Base-by-base conservation (phyloP, 1,140 invertebrate genomes). In the Drosophila teissieri region DNA sequence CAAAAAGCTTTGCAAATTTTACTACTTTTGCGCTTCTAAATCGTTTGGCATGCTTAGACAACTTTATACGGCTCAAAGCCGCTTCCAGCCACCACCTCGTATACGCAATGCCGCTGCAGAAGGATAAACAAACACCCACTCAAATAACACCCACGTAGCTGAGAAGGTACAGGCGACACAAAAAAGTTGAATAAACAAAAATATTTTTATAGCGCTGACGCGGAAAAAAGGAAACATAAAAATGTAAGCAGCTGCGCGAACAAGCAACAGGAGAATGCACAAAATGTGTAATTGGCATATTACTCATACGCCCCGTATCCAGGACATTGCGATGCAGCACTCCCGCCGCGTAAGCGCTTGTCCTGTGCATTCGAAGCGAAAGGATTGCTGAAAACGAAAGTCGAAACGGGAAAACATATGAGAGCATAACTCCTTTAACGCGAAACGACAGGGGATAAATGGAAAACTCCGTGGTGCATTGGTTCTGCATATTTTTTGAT, bases 221-320 rank as follows among this genome's bases (percentile, higher is more conserved):
- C 73, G 48, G 27, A 54, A 75, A 75, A 37, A 4, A 19, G 2
- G 40, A 15, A 15, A 55, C 44, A 73, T 56, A 60, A 68, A 48
- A 69, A 37, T 44, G 52, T 19, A 52, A 56, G 45, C 67, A 55
- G 11, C 42, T 15, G 27, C n/a, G 40, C 27, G 51, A 58, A 57
- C 54, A 67, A 64, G 79, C 79, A 69, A 82, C 67, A 77, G 62
- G 61, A 81, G 70, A 68, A 67, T 57, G 60, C 78, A 55, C 55
- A 31, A 39, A 44, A 58, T 48, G 19, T 52, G 53, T 74, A 81
- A 86, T 78, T 78, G 68, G 58, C 69, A 64, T 63, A 88, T 82
- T 70, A 69, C 79, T 68, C 64, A 78, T 78, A 51, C 62, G 56
- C 45, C 56, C 24, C 17, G 31, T n/a, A 24, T 10, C 17, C 73